Evolutionary conservation across 2,113 vertebrate genomes (phyloP).

Genomic region (Riparia riparia): DNA sequence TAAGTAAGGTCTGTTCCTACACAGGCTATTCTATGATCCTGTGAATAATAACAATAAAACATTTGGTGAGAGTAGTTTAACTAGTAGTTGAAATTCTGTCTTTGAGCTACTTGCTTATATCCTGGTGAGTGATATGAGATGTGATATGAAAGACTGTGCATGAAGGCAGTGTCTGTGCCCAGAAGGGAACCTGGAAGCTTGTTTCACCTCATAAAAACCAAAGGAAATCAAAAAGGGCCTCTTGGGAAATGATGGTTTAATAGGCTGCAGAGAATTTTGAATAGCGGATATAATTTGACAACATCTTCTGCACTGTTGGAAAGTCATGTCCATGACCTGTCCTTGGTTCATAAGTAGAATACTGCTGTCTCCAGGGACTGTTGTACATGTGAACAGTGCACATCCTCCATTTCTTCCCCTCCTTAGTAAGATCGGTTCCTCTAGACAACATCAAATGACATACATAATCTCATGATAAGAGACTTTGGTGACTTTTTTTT

Average conservation of each 20-base stretch:
- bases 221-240: not conserved
- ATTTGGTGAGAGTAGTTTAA: not conserved
- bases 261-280: not conserved
- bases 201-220: not conserved
- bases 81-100: not conserved
- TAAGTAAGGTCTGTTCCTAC: not conserved
- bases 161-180: not conserved
- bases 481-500: slow-evolving; percentile 19
- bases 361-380: not conserved
- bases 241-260: not conserved
- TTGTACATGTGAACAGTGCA: not conserved
- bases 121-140: not conserved
- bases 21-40: not conserved
- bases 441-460: not conserved
- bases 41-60: not conserved
- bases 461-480: not conserved
- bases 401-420: not conserved
- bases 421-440: not conserved
- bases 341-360: not conserved
- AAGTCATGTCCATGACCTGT: not conserved
- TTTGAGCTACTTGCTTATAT: not conserved
- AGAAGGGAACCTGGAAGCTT: not conserved
- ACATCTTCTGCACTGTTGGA: not conserved
- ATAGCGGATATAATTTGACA: not conserved
- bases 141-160: not conserved